phyloP scores from a whole-genome alignment of 2,888 invertebrate genomes.

The Eledone cirrhosa region DNA sequence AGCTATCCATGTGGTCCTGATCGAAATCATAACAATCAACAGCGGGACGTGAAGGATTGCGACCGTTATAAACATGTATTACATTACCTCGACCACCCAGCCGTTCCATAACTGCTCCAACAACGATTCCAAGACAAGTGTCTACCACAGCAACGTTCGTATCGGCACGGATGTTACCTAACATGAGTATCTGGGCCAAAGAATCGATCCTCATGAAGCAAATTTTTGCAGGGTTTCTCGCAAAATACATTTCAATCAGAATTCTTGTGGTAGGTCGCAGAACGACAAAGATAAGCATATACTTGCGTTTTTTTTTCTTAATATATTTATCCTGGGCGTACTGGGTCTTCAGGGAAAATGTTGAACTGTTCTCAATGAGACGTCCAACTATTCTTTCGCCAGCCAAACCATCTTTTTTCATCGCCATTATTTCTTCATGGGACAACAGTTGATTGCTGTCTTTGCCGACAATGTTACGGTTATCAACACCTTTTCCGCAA shows the following conservation, averaged over 20 bases:
- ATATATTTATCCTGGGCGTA: conserved; percentile 90
- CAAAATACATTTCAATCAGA: conserved; percentile 85
- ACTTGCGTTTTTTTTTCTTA: conserved; percentile 79
- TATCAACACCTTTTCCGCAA: conserved; percentile 71
- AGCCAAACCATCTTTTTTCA: conserved; percentile 80
- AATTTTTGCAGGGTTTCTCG: conserved; percentile 75
- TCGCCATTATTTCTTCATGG: conserved; percentile 81
- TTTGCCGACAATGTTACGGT: conserved; percentile 83
- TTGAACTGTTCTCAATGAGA: conserved; percentile 88
- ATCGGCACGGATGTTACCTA: conserved; percentile 80
- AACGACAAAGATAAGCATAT: conserved; percentile 66
- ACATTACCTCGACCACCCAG: conserved; percentile 71
- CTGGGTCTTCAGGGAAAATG: conserved; percentile 88
- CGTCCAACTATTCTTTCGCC: conserved; percentile 84
- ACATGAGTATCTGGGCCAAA: conserved; percentile 85
- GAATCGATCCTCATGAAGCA: conserved; percentile 84
- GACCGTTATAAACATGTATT: conserved; percentile 63
- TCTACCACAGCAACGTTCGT: conserved; percentile 78
- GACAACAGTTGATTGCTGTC: conserved; percentile 84
- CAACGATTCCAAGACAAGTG: conserved; percentile 84
- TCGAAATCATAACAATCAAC: conserved; percentile 83
- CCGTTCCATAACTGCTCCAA: conserved; percentile 82
- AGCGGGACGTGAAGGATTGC: conserved; percentile 71
- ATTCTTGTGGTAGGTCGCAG: conserved; percentile 82
- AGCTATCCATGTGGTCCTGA: conserved; percentile 75